Conservation (phyloP, 2,113 vertebrate species). For the Diadophis punctatus region DNA sequence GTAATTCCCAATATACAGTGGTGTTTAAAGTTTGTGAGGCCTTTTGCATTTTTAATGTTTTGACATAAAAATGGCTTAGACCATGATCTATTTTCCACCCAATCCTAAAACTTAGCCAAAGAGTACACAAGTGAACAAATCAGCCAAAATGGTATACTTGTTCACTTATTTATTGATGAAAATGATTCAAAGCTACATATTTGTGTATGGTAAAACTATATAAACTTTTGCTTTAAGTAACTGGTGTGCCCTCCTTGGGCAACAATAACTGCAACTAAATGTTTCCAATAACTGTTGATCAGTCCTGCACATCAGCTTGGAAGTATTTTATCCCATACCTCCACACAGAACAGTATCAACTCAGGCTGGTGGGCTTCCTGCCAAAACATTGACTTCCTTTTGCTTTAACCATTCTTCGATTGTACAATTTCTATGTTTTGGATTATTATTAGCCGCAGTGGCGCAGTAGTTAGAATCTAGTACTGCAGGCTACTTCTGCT, state of each 20-base stretch:
- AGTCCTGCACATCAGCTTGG: background rate
- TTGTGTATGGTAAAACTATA: background rate
- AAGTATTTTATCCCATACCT: background rate
- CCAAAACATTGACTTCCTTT: background rate
- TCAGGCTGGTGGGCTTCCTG: background rate
- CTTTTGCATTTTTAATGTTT: background rate
- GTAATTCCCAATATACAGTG: background rate
- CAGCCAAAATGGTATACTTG: background rate
- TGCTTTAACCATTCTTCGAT: background rate
- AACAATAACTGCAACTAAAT: background rate
- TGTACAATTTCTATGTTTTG: background rate
- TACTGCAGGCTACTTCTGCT: too few species aligned
- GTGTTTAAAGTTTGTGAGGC: background rate
- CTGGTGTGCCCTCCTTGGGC: background rate
- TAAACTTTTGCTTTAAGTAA: background rate
- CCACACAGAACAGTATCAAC: background rate
- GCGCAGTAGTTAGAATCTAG: too few species aligned
- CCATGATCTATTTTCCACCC: background rate
- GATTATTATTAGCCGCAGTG: background rate
- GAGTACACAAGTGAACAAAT: background rate
- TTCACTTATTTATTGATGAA: background rate
- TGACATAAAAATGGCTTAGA: background rate
- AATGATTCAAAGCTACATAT: background rate
- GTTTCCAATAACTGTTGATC: background rate
- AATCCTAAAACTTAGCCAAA: background rate